Evolutionary conservation across 92 coral and sea anemone species (phyloP).

Genomic region (Porites lobata): DNA sequence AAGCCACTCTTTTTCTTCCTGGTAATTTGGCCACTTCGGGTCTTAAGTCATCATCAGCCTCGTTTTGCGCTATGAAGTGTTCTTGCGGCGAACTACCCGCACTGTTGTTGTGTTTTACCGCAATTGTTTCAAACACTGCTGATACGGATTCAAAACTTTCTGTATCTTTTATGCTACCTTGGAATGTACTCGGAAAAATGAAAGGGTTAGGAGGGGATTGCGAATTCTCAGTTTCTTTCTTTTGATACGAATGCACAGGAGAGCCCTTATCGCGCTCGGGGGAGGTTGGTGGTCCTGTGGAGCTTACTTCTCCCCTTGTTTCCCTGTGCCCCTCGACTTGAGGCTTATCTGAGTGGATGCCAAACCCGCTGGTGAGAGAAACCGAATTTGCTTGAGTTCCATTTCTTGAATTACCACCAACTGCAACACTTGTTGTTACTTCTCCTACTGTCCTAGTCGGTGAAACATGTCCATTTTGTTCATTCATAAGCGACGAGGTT

Average conservation of each 20-base stretch:
- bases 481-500: constrained; percentile 18
- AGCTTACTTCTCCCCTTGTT: constrained; percentile 9
- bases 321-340: neutral
- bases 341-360: neutral
- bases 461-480: neutral
- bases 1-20: constrained; percentile 35
- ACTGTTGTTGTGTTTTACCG: neutral
- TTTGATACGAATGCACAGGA: neutral
- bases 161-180: neutral
- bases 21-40: constrained; percentile 50
- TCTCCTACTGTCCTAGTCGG: constrained; percentile 65
- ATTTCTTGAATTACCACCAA: constrained; percentile 62
- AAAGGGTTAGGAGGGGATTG: constrained; percentile 35
- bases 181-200: constrained; percentile 38
- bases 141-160: neutral
- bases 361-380: neutral
- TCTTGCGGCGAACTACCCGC: neutral
- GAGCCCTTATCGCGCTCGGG: neutral
- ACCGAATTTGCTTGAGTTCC: neutral
- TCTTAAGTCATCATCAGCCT: constrained; percentile 22
- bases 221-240: constrained; percentile 11
- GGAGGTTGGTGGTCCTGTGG: constrained; percentile 4
- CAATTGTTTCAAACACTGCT: constrained; percentile 5
- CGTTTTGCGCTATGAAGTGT: neutral
- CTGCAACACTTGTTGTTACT: constrained; percentile 52